Base-by-base conservation (phyloP, 2,113 vertebrate genomes). In the Equus przewalskii region DNA sequence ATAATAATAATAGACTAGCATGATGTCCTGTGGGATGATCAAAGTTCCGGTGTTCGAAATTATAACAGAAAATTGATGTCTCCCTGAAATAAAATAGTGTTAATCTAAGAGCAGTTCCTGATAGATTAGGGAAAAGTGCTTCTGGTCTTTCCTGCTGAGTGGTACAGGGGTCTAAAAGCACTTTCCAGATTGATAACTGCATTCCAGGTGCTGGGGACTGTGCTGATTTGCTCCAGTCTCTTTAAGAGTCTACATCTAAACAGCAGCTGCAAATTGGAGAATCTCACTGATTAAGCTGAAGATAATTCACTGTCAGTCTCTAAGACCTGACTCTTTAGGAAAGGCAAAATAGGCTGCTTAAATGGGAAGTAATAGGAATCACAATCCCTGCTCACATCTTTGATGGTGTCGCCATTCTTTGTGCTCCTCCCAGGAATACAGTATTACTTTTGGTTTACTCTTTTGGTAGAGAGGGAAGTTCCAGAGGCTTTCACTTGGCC, bases 291-390 rank as follows among this genome's bases (percentile, higher is more conserved):
- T 96, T 91, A 83, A 84, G 65, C 11, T 91, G 33, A 82, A 92
- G 54, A 87, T 90, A 92, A 92, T 92, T 93, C 24, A n/a, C 84
- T 80, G 51, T 83, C 75, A 78, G 70, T 72, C 70, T 82, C 69
- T 78, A 89, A 86, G 22, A 92, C 36, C 14, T 18, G 36, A 60
- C 8, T 67, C 8, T 67, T 86, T 80, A 94, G 56, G n/a, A 89
- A 92, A 96, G 76, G 54, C 54, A 93, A 93, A 93, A 46, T 73
- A 62, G n/a, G 65, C 33, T 22, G 3, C 44, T 90, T 87, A 93
- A 90, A 90, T 73, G 41, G 36, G 24, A 79, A 86, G n/a, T 94
- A 58, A 94, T 89, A 81, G 28, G 30, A 96, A 91, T 96, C 46
- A 58, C 69, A 92, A 70, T 92, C 28, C 22, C 15, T 89, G n/a